Conservation (phyloP, 2,797 vertebrate species). For the Acanthurus tractus region DNA sequence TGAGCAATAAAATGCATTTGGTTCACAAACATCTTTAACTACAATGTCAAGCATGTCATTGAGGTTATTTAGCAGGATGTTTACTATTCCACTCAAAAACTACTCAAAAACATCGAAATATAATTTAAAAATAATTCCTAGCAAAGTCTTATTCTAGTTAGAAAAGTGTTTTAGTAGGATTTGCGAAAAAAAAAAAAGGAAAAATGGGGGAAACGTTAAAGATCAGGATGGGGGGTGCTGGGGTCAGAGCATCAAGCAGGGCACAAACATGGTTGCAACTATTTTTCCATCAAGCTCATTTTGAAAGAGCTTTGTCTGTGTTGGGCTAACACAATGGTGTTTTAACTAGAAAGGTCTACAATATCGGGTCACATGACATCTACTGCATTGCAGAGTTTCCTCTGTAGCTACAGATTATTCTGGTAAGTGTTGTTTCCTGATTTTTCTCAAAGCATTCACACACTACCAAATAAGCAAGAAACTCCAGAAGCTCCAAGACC, state of each 20-base stretch:
- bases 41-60: neutral
- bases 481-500: neutral
- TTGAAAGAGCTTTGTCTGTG: constrained; percentile 34
- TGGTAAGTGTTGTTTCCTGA: neutral
- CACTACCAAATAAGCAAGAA: neutral
- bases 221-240: neutral
- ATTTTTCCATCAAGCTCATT: constrained; percentile 33
- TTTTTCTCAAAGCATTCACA: constrained; percentile 14
- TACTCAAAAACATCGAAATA: neutral
- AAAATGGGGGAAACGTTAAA: neutral
- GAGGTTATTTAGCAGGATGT: constrained; percentile 18
- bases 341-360: constrained; percentile 25
- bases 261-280: constrained; percentile 18
- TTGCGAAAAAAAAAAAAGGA: neutral
- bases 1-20: neutral
- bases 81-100: neutral
- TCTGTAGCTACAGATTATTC: constrained; percentile 33
- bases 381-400: constrained; percentile 48
- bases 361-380: constrained; percentile 8
- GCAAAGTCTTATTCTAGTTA: neutral
- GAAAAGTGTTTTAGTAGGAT: neutral
- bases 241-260: constrained; percentile 28
- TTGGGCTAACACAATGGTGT: constrained; percentile 26
- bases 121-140: neutral
- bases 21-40: neutral